Conservation (phyloP, 2,113 vertebrate species). For the Percopsis transmontana region DNA sequence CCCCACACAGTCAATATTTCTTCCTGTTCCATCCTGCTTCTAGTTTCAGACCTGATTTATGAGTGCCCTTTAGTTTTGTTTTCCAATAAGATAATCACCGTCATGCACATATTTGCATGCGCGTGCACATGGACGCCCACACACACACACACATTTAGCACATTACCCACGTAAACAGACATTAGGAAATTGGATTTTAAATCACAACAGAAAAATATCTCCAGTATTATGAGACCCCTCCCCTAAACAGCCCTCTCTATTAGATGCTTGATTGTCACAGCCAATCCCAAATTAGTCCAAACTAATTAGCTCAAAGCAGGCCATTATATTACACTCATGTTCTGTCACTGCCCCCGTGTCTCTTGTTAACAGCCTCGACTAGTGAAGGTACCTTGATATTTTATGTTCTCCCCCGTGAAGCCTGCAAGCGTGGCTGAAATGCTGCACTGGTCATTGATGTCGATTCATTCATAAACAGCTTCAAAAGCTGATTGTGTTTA, state of each 20-base stretch:
- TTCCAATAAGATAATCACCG: no score
- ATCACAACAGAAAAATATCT: conserved; percentile 10
- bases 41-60: no score
- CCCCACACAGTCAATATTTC: no score
- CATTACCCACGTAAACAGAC: neutral
- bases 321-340: conserved; percentile 48
- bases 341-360: conserved; percentile 38
- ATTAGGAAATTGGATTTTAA: neutral
- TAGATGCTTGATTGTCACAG: conserved; percentile 52
- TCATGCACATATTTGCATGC: neutral
- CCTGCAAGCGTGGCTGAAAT: conserved; percentile 26
- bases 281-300: conserved; percentile 55
- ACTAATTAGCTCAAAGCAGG: conserved; percentile 59
- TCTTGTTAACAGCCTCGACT: neutral
- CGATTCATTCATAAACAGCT: conserved; percentile 20
- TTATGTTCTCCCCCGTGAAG: conserved; percentile 14
- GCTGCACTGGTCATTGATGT: conserved; percentile 9
- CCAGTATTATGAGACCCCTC: conserved; percentile 16
- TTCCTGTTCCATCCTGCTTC: no score
- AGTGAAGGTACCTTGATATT: no score
- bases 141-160: neutral
- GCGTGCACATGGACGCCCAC: no score
- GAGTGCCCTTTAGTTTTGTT: no score
- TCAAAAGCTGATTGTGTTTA: conserved; percentile 21
- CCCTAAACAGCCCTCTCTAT: conserved; percentile 18